Conservation (phyloP, 1,140 invertebrate species). For the Melitaea cinxia region DNA sequence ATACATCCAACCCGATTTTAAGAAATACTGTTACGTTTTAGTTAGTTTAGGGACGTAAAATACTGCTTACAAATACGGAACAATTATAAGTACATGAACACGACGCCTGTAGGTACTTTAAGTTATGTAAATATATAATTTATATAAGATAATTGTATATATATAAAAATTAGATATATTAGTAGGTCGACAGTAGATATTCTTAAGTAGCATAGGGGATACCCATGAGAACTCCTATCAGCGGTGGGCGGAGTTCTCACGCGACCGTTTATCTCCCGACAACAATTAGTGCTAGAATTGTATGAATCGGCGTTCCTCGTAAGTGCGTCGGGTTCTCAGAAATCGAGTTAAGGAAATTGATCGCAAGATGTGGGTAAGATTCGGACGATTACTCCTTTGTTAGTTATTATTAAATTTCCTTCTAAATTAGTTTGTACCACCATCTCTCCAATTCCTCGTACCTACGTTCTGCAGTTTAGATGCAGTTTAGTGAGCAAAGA, state of each 20-base stretch:
- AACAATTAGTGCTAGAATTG: conserved; percentile 47
- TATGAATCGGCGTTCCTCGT: conserved; percentile 48
- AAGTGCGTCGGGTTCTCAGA: conserved; percentile 10
- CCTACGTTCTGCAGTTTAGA: neutral
- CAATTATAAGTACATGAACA: no score
- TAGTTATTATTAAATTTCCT: neutral
- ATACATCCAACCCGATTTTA: no score
- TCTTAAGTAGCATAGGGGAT: neutral
- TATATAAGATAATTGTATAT: no score
- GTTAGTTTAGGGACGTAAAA: no score
- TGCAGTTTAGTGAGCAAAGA: neutral
- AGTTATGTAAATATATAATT: no score
- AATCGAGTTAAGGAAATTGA: conserved; percentile 1
- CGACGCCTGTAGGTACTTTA: no score
- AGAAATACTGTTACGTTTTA: no score
- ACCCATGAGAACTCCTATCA: conserved; percentile 39
- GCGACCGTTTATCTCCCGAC: conserved; percentile 50
- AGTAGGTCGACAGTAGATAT: neutral
- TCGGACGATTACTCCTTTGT: neutral
- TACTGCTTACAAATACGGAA: no score
- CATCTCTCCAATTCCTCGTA: neutral
- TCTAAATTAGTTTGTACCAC: neutral
- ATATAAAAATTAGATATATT: neutral
- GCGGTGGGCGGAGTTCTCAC: conserved; percentile 54
- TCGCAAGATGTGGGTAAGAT: conserved; percentile 3